Conservation (phyloP, 1,140 invertebrate species). For the Drosophila biarmipes region DNA sequence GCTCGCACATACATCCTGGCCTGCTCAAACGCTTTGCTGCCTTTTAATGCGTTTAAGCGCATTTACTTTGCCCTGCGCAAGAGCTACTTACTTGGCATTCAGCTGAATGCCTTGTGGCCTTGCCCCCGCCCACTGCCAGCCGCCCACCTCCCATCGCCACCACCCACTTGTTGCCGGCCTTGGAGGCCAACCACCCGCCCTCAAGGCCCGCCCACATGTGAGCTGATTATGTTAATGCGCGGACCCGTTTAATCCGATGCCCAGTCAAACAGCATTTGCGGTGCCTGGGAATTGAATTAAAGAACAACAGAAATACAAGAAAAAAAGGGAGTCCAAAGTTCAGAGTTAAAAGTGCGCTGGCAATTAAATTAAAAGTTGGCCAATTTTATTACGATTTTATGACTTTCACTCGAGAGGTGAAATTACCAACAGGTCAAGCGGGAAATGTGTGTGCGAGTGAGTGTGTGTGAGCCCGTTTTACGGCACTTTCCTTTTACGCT, state of each 20-base stretch:
- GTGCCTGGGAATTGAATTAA: slow-evolving; percentile 66
- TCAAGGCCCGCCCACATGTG: slow-evolving; percentile 39
- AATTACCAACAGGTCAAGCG: slow-evolving; percentile 44
- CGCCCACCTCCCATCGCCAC: slow-evolving; percentile 3
- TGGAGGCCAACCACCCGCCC: not conserved
- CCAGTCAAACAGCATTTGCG: slow-evolving; percentile 66
- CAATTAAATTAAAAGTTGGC: slow-evolving; percentile 79
- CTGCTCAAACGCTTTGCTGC: slow-evolving; percentile 59
- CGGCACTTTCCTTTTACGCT: slow-evolving; percentile 2
- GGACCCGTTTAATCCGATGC: slow-evolving; percentile 63
- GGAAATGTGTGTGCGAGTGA: slow-evolving; percentile 5
- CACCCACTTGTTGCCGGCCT: slow-evolving; percentile 58
- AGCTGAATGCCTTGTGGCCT: slow-evolving; percentile 22
- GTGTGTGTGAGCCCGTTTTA: slow-evolving; percentile 8
- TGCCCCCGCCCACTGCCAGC: not conserved
- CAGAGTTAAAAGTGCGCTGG: slow-evolving; percentile 34
- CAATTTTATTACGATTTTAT: slow-evolving; percentile 75
- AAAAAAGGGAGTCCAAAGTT: slow-evolving; percentile 25
- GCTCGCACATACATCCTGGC: slow-evolving; percentile 4
- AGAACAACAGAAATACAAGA: slow-evolving; percentile 18
- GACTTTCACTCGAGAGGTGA: slow-evolving; percentile 43
- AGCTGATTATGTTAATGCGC: slow-evolving; percentile 78
- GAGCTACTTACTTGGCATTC: slow-evolving; percentile 59
- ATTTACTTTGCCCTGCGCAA: slow-evolving; percentile 60
- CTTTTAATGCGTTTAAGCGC: slow-evolving; percentile 73